These are phyloP conservation scores for Troides helena DNA, from an alignment of 2,888 invertebrate species.

Conservation along the genomic window DNA sequence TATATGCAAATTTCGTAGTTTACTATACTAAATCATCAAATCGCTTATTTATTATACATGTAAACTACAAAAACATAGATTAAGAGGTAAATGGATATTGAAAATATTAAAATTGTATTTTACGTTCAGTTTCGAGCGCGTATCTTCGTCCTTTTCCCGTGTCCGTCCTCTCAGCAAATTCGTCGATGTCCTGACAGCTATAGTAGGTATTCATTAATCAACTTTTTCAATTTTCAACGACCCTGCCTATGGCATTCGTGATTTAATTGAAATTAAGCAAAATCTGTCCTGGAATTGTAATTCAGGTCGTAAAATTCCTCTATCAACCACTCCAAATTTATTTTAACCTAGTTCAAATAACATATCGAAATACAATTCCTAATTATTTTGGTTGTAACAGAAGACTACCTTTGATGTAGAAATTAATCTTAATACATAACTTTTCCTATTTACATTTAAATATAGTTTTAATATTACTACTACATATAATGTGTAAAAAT, in stretches of 20 bases:
- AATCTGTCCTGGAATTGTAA: conserved; percentile 13
- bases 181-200: conserved; percentile 47
- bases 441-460: too few relatives aligned
- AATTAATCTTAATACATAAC: too few relatives aligned
- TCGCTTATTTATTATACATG: neutral
- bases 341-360: too few relatives aligned
- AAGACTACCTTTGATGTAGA: too few relatives aligned
- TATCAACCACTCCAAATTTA: neutral
- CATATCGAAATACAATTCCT: too few relatives aligned
- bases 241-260: conserved; percentile 42
- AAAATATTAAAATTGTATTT: conserved; percentile 1
- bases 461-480: too few relatives aligned
- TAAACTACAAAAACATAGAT: too few relatives aligned
- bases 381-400: too few relatives aligned
- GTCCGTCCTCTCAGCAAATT: conserved; percentile 46
- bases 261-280: conserved; percentile 31
- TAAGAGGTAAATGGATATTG: too few relatives aligned
- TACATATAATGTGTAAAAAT: too few relatives aligned
- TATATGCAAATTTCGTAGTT: neutral
- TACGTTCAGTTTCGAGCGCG: conserved; percentile 11
- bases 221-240: conserved; percentile 71
- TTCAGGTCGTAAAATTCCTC: conserved; percentile 17
- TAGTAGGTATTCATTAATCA: conserved; percentile 68
- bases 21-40: too few relatives aligned
- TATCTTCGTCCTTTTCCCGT: conserved; percentile 14